Conservation (phyloP, 2,888 invertebrate genomes). For the Actias luna region DNA sequence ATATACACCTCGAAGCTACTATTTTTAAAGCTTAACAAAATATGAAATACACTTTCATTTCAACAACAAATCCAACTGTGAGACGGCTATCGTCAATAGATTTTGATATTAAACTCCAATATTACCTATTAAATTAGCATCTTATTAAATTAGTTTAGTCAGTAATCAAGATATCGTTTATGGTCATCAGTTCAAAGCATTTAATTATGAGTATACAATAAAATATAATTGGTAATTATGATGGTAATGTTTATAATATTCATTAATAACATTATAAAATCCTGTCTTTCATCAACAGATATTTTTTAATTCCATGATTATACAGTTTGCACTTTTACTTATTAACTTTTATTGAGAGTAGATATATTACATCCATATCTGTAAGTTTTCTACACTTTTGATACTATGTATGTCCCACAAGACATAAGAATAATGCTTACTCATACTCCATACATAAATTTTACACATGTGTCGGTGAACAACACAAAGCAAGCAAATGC, state of each 20-base stretch:
- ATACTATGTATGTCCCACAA: conserved; percentile 20
- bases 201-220: background rate
- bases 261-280: background rate
- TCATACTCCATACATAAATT: conserved; percentile 65
- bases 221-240: background rate
- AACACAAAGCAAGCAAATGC: conserved; percentile 65
- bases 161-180: background rate
- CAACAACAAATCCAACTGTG: background rate
- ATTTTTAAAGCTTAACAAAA: background rate
- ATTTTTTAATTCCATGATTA: background rate
- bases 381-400: background rate
- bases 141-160: background rate
- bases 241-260: background rate
- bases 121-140: too few species aligned
- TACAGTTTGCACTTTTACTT: background rate
- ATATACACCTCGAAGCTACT: background rate
- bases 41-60: background rate
- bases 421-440: conserved; percentile 49
- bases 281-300: background rate
- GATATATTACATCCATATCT: too few species aligned
- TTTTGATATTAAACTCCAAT: too few species aligned
- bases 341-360: too few species aligned
- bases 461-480: conserved; percentile 66
- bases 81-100: too few species aligned
- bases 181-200: background rate